These are phyloP conservation scores for Megalonaias nervosa DNA, from an alignment of 1,140 invertebrate genomes.

Conservation along the genomic window DNA sequence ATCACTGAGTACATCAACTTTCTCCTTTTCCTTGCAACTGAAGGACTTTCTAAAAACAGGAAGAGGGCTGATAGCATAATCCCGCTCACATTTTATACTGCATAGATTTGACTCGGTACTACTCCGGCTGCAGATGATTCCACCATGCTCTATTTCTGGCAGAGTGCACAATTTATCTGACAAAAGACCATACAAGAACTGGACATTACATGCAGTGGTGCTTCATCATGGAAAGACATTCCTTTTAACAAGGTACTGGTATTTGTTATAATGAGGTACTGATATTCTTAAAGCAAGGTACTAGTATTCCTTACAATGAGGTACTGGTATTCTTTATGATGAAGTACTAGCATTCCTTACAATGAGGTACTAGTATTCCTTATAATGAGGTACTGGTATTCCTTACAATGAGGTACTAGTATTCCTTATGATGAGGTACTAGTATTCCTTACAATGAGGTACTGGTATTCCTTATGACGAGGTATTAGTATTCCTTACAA, in stretches of 20 bases:
- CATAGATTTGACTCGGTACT: constrained; percentile 24
- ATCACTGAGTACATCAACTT: constrained; percentile 41
- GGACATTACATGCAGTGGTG: background rate
- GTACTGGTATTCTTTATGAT: too few species aligned
- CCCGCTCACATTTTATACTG: constrained; percentile 46
- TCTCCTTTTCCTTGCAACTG: constrained; percentile 44
- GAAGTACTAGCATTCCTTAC: background rate
- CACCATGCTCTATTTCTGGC: constrained; percentile 50
- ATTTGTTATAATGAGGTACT: background rate
- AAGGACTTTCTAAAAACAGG: constrained; percentile 42
- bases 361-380: background rate
- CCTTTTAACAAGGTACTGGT: background rate
- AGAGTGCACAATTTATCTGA: constrained; percentile 52
- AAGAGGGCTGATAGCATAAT: constrained; percentile 48
- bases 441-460: background rate
- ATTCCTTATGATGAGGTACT: background rate
- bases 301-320: too few species aligned
- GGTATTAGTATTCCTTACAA: too few species aligned
- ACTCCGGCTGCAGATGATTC: constrained; percentile 44
- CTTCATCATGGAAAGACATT: background rate
- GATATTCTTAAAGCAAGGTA: too few species aligned
- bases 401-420: too few species aligned
- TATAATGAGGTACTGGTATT: background rate
- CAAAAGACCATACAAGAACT: constrained; percentile 14
- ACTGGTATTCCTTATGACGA: too few species aligned